A percentile compares a stretch with the other conserved stretches of the same genome.
phyloP scores from a whole-genome alignment of 2,113 vertebrate species.

The Miniopterus natalensis region DNA sequence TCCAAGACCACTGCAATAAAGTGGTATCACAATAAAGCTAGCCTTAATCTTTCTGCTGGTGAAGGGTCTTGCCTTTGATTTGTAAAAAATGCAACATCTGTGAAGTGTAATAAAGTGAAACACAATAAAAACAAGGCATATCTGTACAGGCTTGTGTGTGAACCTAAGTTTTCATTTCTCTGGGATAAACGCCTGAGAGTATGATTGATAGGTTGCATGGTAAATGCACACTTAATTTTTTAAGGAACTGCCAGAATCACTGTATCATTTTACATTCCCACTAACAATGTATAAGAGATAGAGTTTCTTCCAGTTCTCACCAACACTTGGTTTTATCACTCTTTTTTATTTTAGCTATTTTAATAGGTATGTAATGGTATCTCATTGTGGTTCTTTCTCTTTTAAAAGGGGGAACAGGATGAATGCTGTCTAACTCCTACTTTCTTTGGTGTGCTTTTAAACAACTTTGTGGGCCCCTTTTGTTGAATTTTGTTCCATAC shows the following conservation, averaged over 20 bases:
- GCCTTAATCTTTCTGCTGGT: not conserved
- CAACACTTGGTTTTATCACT: not conserved
- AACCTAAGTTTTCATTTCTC: conserved; percentile 38
- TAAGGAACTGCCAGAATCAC: not conserved
- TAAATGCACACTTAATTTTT: conserved; percentile 22
- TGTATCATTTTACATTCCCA: not conserved
- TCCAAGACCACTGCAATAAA: not conserved
- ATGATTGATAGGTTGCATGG: not conserved
- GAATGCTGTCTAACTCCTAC: not conserved
- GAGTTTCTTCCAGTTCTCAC: not conserved
- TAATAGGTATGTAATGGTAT: not conserved
- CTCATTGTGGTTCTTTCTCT: not conserved
- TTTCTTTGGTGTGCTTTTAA: not conserved
- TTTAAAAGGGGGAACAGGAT: not conserved
- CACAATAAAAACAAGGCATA: not conserved
- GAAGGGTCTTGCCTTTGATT: not conserved
- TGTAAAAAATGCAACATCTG: not conserved
- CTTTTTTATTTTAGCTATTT: not conserved
- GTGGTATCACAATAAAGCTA: too few species aligned
- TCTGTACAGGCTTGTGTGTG: not conserved
- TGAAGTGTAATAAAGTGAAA: not conserved
- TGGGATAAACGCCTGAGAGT: not conserved
- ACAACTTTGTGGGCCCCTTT: not conserved
- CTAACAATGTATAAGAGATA: not conserved
- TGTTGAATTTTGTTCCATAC: not conserved